These are phyloP conservation scores for Plectrocnemia conspersa DNA, from an alignment of 1,140 invertebrate species.

Conservation along the genomic window DNA sequence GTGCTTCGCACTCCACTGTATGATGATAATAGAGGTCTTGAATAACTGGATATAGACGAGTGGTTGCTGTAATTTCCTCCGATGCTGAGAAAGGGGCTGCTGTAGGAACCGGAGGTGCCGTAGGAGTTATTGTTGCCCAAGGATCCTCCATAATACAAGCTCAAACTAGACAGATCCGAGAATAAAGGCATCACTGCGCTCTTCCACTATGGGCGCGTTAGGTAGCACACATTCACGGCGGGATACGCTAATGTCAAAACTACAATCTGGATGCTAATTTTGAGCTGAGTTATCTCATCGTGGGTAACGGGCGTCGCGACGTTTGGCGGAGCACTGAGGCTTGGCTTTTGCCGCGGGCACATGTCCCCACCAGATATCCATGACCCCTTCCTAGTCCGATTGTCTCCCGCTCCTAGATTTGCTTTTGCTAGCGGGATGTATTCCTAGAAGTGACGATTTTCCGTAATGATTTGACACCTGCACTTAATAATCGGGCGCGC, in stretches of 20 bases:
- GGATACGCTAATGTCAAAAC: neutral
- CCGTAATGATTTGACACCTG: constrained; percentile 1
- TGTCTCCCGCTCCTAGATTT: neutral
- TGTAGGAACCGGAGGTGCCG: constrained; percentile 43
- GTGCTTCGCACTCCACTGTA: constrained; percentile 30
- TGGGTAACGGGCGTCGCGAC: constrained; percentile 39
- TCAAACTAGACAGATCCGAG: constrained; percentile 51
- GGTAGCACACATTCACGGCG: neutral
- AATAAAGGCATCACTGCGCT: constrained; percentile 53
- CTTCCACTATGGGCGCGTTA: constrained; percentile 8
- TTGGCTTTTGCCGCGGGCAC: constrained; percentile 26
- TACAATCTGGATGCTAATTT: constrained; percentile 22
- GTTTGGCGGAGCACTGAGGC: constrained; percentile 37
- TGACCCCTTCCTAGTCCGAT: constrained; percentile 7
- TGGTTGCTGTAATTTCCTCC: constrained; percentile 55
- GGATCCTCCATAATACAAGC: constrained; percentile 53
- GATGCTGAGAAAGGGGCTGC: constrained; percentile 47
- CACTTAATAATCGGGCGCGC: constrained; percentile 15
- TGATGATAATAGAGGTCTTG: constrained; percentile 37
- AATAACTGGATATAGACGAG: constrained; percentile 50
- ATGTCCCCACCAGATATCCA: constrained; percentile 13
- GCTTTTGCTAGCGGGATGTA: constrained; percentile 5
- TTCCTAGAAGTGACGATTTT: neutral
- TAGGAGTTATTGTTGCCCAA: constrained; percentile 36
- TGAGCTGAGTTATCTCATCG: constrained; percentile 17